Conservation (phyloP, 2,797 vertebrate genomes). For the Cryptoprocta ferox region DNA sequence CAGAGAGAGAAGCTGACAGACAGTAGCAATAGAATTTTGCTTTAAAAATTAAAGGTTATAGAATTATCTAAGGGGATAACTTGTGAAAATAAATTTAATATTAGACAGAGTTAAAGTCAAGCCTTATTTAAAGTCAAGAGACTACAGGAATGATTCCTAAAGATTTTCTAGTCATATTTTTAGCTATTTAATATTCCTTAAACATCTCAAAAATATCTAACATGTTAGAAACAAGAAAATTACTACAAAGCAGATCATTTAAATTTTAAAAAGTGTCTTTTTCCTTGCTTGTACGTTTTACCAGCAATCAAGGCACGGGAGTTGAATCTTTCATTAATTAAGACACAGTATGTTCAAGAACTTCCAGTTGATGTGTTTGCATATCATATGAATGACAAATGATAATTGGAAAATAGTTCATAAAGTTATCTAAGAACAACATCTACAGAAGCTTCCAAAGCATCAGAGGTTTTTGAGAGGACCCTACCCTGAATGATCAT, state of each 20-base stretch:
- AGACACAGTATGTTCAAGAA: not conserved
- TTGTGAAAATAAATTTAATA: constrained; percentile 35
- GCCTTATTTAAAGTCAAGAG: not conserved
- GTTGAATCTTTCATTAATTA: constrained; percentile 19
- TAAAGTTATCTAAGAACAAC: not conserved
- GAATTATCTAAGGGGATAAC: not conserved
- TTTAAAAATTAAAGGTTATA: not conserved
- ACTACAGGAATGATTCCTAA: not conserved
- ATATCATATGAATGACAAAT: not conserved
- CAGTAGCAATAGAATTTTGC: not conserved
- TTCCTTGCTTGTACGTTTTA: not conserved
- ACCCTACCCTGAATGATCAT: not conserved
- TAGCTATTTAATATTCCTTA: not conserved
- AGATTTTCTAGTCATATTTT: not conserved
- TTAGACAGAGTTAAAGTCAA: not conserved
- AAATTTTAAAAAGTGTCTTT: not conserved
- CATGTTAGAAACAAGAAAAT: not conserved
- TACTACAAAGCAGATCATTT: not conserved
- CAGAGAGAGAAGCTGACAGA: not conserved
- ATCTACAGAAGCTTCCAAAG: not conserved
- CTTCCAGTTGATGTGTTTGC: not conserved
- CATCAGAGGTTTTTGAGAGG: not conserved
- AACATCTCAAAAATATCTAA: not conserved
- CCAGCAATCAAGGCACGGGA: not conserved
- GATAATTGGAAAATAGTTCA: not conserved